Conservation (phyloP, 1,140 invertebrate genomes). For the Scylla paramamosain region DNA sequence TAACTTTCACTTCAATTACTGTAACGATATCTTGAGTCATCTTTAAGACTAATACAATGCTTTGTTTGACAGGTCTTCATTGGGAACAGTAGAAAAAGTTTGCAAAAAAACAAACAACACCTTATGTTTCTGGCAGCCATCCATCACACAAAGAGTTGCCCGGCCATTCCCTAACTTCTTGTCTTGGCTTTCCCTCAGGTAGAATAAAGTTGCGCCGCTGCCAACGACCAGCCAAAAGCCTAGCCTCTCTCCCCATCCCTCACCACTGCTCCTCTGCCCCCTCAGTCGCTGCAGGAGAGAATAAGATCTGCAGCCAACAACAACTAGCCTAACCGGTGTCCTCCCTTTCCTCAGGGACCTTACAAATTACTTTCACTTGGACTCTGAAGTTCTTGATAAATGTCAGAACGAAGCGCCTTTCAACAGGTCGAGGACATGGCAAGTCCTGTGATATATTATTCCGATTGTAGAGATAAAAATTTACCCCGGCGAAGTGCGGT, state of each 20-base stretch:
- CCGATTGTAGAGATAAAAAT: no score
- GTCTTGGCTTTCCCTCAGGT: background rate
- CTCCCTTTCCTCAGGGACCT: background rate
- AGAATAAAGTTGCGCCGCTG: background rate
- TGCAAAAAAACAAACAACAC: background rate
- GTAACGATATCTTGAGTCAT: background rate
- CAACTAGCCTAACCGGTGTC: constrained; percentile 1
- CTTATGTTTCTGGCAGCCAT: background rate
- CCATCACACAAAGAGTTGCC: background rate
- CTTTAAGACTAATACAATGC: background rate
- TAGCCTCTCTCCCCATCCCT: background rate
- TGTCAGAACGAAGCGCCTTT: background rate
- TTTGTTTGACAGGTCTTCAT: background rate
- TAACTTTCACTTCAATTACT: background rate
- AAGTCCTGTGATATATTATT: no score
- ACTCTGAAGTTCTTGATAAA: background rate
- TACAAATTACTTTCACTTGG: constrained; percentile 1
- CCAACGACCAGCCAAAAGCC: background rate
- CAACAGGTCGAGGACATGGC: background rate
- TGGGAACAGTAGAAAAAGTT: background rate
- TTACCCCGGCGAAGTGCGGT: no score
- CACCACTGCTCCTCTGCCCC: background rate
- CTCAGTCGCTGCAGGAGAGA: background rate
- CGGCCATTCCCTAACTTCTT: background rate
- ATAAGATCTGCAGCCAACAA: background rate